Base-by-base conservation (phyloP, 2,888 invertebrate species). In the Cephus pygmeus region DNA sequence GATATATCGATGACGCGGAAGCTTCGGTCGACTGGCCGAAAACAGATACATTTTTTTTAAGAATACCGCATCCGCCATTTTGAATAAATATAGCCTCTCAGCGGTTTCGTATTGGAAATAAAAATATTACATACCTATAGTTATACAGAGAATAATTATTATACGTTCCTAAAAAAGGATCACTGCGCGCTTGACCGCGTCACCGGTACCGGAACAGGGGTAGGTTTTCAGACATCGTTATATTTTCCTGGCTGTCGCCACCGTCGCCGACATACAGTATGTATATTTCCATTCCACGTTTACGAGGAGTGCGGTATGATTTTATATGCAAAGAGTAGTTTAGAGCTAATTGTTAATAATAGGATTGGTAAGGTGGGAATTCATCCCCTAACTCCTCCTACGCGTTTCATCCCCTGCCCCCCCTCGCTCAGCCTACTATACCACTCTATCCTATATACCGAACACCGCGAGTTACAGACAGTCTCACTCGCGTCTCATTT, bases 311-410 rank as follows among this genome's bases (percentile, higher is more conserved):
- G 88, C 82, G 85, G 85, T 85, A 87, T 88, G 88, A 90, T 91
- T 90, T 89, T 86, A 88, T 89, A 91, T 91, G 91, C 91, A 91
- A 90, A 91, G 90, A 91, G 91, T 91, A 90, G 90, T 91, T 91
- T 90, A 90, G 88, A 88, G 89, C 90, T 91, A 91, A 91, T 91
- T 91, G 91, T 91, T 91, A 91, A 91, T 91, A 91, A 91, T 91
- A 90, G 91, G 90, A 91, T 91, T 91, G 91, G 91, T 91, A 90
- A 91, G 91, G 91, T 91, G 91, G 91, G 91, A 91, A 91, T 91
- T 91, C 89, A 85, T 86, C 87, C 85, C 86, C 83, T 35, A 34
- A 74, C 34, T 33, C 15, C 74, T 69, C 35, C 23, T 76, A 69
- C 77, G 73, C 77, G 35, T 69, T 12, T 77, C 80, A 77, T 79